A percentile compares a stretch with the other conserved stretches of the same genome.
These are phyloP conservation scores for Coracopsis vasa DNA, from an alignment of 2,113 vertebrate species.

Conservation along the genomic window DNA sequence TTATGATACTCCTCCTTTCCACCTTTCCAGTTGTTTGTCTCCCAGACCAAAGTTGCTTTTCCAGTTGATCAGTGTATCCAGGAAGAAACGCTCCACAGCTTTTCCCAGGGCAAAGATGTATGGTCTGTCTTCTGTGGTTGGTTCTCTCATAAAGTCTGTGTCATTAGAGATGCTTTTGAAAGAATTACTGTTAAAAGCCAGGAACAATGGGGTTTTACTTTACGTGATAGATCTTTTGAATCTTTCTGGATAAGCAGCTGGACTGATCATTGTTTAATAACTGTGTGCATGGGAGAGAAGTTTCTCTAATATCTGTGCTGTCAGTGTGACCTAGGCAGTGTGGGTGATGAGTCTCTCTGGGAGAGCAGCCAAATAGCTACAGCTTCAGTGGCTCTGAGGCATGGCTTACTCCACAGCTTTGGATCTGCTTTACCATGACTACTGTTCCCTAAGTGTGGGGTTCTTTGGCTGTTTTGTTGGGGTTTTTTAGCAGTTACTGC, in stretches of 20 bases:
- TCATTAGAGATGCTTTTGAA: constrained; percentile 11
- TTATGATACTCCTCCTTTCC: background rate
- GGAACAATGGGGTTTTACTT: constrained; percentile 33
- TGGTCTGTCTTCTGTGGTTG: background rate
- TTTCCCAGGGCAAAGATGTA: background rate
- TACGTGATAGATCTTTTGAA: background rate
- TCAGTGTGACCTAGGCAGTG: constrained; percentile 79
- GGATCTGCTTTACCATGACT: background rate
- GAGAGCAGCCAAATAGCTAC: constrained; percentile 69
- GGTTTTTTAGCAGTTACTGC: background rate
- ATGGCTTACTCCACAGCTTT: background rate
- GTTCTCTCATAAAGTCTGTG: background rate
- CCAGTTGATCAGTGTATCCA: background rate
- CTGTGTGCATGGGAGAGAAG: background rate
- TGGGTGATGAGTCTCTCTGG: constrained; percentile 78
- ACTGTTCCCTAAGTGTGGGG: background rate
- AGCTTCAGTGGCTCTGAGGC: constrained; percentile 78
- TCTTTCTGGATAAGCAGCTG: constrained; percentile 13
- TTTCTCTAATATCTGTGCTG: constrained; percentile 41
- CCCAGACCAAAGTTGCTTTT: background rate
- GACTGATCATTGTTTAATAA: background rate
- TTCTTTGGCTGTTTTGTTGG: background rate
- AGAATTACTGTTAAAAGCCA: background rate
- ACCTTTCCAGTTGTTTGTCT: background rate
- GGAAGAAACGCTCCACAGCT: background rate